Percentiles rank a stretch among this genome's conserved stretches.
Conservation (phyloP, 2,113 vertebrate species). For the Montifringilla adamsi region DNA sequence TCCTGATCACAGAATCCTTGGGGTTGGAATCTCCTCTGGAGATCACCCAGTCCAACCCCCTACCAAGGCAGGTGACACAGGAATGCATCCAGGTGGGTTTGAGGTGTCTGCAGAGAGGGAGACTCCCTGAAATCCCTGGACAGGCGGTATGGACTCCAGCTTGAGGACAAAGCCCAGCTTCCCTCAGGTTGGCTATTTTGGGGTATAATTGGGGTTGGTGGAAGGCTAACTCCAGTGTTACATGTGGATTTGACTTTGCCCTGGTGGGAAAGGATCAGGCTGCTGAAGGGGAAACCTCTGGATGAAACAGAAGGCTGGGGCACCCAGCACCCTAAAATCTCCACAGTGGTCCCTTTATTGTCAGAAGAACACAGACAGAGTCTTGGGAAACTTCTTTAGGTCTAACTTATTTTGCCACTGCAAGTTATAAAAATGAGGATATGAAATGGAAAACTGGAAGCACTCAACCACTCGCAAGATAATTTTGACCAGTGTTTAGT, state of each 20-base stretch:
- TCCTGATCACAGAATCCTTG: not conserved
- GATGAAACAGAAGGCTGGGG: not conserved
- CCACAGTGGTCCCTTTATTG: accelerated
- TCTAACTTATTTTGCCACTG: not conserved
- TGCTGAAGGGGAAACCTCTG: not conserved
- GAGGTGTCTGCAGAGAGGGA: not conserved
- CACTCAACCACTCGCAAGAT: not conserved
- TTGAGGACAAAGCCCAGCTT: not conserved
- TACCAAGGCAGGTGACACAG: not conserved
- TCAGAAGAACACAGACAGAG: not conserved
- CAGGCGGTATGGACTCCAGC: not conserved
- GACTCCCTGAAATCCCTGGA: not conserved
- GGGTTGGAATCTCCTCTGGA: not conserved
- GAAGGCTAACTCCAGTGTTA: accelerated
- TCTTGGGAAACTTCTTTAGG: not conserved
- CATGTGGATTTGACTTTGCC: not conserved
- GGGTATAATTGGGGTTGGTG: accelerated
- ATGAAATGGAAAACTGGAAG: not conserved
- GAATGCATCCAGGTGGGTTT: not conserved
- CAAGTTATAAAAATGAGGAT: not conserved
- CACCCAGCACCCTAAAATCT: not conserved
- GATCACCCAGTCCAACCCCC: not conserved
- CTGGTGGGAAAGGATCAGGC: not conserved
- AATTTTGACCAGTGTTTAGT: not conserved
- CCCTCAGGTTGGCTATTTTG: accelerated